Evolutionary conservation across 2,888 invertebrate genomes (phyloP).

Genomic region (Norana najaformis): DNA sequence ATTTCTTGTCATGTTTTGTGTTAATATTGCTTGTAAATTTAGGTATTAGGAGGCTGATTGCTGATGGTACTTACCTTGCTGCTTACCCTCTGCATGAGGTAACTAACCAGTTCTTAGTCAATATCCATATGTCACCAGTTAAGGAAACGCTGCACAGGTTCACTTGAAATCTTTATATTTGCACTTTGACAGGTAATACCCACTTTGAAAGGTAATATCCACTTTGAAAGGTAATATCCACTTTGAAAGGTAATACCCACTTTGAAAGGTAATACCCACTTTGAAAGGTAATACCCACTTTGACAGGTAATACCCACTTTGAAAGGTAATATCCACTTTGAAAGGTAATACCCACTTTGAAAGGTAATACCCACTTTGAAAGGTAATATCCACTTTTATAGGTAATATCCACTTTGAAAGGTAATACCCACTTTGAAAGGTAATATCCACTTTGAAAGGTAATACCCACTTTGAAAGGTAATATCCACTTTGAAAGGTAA

Average conservation of each 20-base stretch:
- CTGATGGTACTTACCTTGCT: constrained; percentile 42
- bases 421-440: neutral
- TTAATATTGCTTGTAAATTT: constrained; percentile 26
- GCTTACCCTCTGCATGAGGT: constrained; percentile 49
- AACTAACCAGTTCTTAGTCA: neutral
- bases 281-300: neutral
- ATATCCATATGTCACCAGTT: neutral
- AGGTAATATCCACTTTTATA: neutral
- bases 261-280: neutral
- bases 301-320: neutral
- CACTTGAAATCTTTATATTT: neutral
- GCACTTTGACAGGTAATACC: neutral
- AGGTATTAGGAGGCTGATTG: constrained; percentile 45
- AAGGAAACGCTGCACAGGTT: neutral
- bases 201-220: neutral
- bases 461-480: too few relatives aligned
- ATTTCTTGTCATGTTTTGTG: constrained; percentile 10
- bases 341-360: too few relatives aligned
- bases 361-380: neutral
- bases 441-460: neutral
- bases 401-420: neutral
- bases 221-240: neutral
- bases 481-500: too few relatives aligned
- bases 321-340: too few relatives aligned
- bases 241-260: neutral